Percentiles rank a stretch among this genome's conserved stretches.
phyloP scores from a whole-genome alignment of 2,888 invertebrate species.

The Clunio marinus region DNA sequence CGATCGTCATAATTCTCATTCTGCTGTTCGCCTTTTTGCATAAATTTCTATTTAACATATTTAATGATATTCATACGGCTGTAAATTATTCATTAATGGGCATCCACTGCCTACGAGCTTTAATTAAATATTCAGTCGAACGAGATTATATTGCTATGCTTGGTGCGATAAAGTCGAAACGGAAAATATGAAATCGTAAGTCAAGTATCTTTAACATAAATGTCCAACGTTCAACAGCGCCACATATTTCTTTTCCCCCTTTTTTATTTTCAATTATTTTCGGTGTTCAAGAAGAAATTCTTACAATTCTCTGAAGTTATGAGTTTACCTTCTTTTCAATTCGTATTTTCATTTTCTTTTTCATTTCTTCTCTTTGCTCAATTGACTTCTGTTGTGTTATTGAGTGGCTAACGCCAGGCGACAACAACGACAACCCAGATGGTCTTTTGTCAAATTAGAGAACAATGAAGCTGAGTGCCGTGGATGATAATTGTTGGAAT shows the following conservation, averaged over 20 bases:
- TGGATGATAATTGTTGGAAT: conserved; percentile 30
- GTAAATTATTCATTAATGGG: conserved; percentile 39
- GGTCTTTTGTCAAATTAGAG: background rate
- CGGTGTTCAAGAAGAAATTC: background rate
- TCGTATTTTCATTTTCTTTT: background rate
- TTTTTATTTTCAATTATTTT: conserved; percentile 4
- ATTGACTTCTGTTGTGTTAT: background rate
- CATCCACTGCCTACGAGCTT: conserved; percentile 26
- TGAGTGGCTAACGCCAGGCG: conserved; percentile 3
- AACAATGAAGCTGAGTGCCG: background rate
- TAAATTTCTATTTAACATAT: conserved; percentile 27
- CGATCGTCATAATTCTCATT: background rate
- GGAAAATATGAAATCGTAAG: background rate
- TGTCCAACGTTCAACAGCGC: too few relatives aligned
- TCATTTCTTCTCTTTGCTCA: background rate
- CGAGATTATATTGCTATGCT: background rate
- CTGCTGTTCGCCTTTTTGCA: conserved; percentile 4
- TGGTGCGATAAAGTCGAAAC: conserved; percentile 7
- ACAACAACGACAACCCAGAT: conserved; percentile 1
- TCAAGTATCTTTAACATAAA: background rate
- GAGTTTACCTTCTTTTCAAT: background rate
- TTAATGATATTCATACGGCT: conserved; percentile 33
- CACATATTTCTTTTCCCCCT: background rate
- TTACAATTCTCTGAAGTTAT: too few relatives aligned
- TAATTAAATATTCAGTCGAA: conserved; percentile 38